Percentiles rank a stretch among this genome's conserved stretches.
phyloP scores from a whole-genome alignment of 2,113 vertebrate genomes.

The Eptesicus fuscus region DNA sequence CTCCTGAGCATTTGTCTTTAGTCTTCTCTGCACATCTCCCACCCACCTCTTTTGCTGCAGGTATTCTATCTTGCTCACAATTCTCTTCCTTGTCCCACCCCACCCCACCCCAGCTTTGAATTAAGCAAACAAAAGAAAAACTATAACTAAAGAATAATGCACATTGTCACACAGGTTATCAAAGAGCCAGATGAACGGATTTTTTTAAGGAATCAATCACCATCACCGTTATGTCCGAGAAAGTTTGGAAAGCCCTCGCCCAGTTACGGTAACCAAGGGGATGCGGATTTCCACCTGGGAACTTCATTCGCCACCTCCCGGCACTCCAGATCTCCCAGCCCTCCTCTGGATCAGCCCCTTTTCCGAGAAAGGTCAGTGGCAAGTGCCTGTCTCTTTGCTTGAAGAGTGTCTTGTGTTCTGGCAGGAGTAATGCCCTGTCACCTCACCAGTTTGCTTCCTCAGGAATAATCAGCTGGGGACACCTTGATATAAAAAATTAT shows the following conservation, averaged over 20 bases:
- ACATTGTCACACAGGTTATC: constrained; percentile 64
- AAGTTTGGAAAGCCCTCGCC: neutral
- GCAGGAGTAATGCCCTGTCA: neutral
- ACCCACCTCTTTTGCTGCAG: neutral
- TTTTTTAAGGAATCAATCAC: constrained; percentile 35
- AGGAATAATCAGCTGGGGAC: neutral
- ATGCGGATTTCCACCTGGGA: neutral
- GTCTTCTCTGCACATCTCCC: neutral
- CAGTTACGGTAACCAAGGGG: neutral
- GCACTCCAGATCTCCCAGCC: constrained; percentile 29
- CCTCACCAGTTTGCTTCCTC: neutral
- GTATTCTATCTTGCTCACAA: neutral
- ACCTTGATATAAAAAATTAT: neutral
- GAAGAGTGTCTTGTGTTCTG: neutral
- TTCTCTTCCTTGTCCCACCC: neutral
- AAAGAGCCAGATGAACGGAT: constrained; percentile 68
- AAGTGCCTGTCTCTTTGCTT: neutral
- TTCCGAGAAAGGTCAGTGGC: constrained; percentile 66
- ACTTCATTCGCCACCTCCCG: constrained; percentile 1
- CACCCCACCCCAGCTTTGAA: neutral
- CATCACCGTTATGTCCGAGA: constrained; percentile 45
- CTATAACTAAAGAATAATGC: constrained; percentile 8
- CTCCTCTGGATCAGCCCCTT: constrained; percentile 26
- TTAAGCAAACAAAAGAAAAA: neutral
- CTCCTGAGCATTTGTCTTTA: neutral